These are phyloP conservation scores for Phragmatobia fuliginosa DNA, from an alignment of 2,888 invertebrate species.

Conservation along the genomic window DNA sequence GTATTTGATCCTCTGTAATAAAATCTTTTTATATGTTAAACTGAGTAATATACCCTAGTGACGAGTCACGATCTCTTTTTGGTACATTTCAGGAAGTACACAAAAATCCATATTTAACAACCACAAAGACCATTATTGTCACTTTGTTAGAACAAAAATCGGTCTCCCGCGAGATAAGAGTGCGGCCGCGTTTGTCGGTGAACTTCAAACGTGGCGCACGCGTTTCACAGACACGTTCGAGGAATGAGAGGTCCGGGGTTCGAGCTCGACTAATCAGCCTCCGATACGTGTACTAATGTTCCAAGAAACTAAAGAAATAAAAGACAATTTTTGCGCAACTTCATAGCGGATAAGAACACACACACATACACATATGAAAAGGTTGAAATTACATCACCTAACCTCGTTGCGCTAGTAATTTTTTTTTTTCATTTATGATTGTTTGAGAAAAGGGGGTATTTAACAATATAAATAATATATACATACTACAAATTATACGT, in stretches of 20 bases:
- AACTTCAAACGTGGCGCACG: conserved; percentile 74
- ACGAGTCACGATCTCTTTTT: not conserved
- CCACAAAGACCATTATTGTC: conserved; percentile 82
- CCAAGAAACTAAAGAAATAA: conserved; percentile 49
- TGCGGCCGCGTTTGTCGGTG: conserved; percentile 81
- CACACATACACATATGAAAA: not conserved
- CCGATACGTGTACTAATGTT: conserved; percentile 70
- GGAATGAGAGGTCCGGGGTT: conserved; percentile 77
- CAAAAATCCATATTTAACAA: conserved; percentile 75
- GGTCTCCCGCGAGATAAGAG: conserved; percentile 78
- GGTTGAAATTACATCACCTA: not conserved
- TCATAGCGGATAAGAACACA: not conserved
- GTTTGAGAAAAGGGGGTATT: not conserved
- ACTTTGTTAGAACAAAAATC: conserved; percentile 79
- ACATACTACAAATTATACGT: no score
- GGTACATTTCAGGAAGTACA: conserved; percentile 60
- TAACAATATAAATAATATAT: not conserved
- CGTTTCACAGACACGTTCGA: conserved; percentile 70
- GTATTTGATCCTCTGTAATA: not conserved
- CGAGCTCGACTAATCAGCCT: conserved; percentile 74
- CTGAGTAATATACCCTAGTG: not conserved
- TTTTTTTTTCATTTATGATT: not conserved
- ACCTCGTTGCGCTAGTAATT: not conserved
- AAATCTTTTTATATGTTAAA: not conserved
- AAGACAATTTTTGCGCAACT: conserved; percentile 15